Percentiles rank a stretch among this genome's conserved stretches.
phyloP scores from a whole-genome alignment of 2,113 vertebrate species.

The Sturnira hondurensis region DNA sequence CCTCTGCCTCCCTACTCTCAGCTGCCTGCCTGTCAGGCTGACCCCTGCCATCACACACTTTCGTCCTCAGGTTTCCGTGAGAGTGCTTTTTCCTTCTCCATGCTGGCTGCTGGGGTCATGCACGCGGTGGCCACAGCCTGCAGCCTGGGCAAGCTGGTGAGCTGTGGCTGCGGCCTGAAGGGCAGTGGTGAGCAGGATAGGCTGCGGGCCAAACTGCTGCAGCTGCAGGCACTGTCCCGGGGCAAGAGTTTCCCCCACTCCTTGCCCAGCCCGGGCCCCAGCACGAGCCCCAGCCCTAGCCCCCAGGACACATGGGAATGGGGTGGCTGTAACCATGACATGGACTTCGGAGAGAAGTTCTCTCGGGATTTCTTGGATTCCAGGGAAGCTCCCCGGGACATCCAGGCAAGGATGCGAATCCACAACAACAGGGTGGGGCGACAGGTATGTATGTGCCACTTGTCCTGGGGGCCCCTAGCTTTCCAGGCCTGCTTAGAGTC shows the following conservation, averaged over 20 bases:
- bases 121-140: conserved; percentile 93
- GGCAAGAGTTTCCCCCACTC: conserved; percentile 81
- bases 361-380: conserved; percentile 92
- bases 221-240: conserved; percentile 89
- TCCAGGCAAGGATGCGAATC: conserved; percentile 92
- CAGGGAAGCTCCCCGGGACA: conserved; percentile 89
- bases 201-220: conserved; percentile 88
- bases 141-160: conserved; percentile 91
- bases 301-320: conserved; percentile 95
- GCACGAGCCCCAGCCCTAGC: conserved; percentile 77
- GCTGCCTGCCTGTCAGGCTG: neutral
- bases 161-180: conserved; percentile 90
- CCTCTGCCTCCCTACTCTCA: neutral
- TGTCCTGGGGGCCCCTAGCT: neutral
- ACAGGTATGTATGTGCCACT: conserved; percentile 81
- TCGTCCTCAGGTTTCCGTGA: conserved; percentile 88
- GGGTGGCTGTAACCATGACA: conserved; percentile 92
- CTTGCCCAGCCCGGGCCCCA: conserved; percentile 82
- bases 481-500: neutral
- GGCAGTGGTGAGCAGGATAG: conserved; percentile 87
- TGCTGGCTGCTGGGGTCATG: conserved; percentile 93
- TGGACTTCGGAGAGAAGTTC: conserved; percentile 91
- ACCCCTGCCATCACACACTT: neutral
- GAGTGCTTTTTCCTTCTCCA: conserved; percentile 92
- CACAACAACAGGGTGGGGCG: conserved; percentile 92